These are phyloP conservation scores for Dexiosoma caninum DNA, from an alignment of 2,888 invertebrate species.

Conservation along the genomic window DNA sequence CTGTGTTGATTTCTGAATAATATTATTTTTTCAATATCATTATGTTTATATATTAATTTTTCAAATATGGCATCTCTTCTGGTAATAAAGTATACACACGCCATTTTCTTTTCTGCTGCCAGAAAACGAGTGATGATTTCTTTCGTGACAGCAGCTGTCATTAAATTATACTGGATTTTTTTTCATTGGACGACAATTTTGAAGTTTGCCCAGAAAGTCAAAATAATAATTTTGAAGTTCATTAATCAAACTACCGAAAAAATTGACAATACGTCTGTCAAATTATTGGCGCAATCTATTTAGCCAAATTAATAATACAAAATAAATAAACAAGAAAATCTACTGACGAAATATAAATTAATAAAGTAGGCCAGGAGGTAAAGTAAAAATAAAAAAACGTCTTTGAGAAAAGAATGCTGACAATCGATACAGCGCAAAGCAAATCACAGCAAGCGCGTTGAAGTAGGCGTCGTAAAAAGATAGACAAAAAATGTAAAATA, in stretches of 20 bases:
- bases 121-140: slow-evolving; percentile 22
- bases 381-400: slow-evolving; percentile 62
- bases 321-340: slow-evolving; percentile 61
- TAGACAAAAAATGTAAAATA: slow-evolving; percentile 29
- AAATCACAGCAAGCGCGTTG: slow-evolving; percentile 64
- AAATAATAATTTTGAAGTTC: slow-evolving; percentile 64
- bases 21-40: background rate
- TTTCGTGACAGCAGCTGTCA: slow-evolving; percentile 56
- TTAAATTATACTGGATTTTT: slow-evolving; percentile 26
- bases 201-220: slow-evolving; percentile 63
- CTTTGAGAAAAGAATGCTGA: slow-evolving; percentile 58
- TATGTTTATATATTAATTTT: background rate
- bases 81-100: slow-evolving; percentile 1
- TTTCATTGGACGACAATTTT: slow-evolving; percentile 47
- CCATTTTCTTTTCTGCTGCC: slow-evolving; percentile 50
- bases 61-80: slow-evolving; percentile 28
- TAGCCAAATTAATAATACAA: slow-evolving; percentile 54
- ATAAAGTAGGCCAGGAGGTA: slow-evolving; percentile 59
- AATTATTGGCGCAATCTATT: slow-evolving; percentile 62
- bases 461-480: slow-evolving; percentile 57
- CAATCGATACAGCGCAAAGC: slow-evolving; percentile 62
- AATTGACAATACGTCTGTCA: slow-evolving; percentile 64
- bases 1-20: no score
- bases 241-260: slow-evolving; percentile 62
- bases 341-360: slow-evolving; percentile 42